Conservation (phyloP, 2,797 vertebrate species). For the Sebastes minor region DNA sequence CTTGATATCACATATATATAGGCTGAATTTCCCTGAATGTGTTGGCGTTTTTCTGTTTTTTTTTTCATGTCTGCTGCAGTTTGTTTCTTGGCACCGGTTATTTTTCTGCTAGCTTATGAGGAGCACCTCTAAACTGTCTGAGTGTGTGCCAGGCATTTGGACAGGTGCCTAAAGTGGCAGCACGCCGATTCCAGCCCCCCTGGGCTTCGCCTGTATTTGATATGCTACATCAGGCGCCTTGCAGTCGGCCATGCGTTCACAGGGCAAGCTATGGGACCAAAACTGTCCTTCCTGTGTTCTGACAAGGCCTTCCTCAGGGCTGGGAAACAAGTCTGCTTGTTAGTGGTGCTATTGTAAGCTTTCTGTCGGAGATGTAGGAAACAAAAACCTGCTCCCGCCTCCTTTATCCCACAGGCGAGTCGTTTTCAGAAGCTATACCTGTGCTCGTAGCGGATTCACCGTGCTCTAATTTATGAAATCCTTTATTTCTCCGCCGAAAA, state of each 20-base stretch:
- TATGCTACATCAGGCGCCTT: constrained; percentile 62
- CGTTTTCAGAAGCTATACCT: constrained; percentile 43
- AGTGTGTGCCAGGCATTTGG: constrained; percentile 64
- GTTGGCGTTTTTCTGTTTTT: neutral
- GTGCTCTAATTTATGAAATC: constrained; percentile 65
- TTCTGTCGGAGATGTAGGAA: constrained; percentile 50
- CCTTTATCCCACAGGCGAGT: constrained; percentile 50
- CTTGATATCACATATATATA: constrained; percentile 43
- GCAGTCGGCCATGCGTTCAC: constrained; percentile 47
- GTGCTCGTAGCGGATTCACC: constrained; percentile 31
- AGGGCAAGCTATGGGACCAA: constrained; percentile 55
- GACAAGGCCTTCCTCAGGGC: constrained; percentile 63
- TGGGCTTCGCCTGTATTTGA: constrained; percentile 61
- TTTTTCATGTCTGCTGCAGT: constrained; percentile 21
- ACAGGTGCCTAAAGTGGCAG: constrained; percentile 67
- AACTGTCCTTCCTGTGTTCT: constrained; percentile 57
- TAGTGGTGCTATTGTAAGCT: constrained; percentile 57
- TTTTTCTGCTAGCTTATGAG: constrained; percentile 42
- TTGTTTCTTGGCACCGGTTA: constrained; percentile 59
- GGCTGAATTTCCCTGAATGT: constrained; percentile 28
- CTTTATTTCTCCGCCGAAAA: constrained; percentile 50
- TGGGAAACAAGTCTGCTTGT: constrained; percentile 74
- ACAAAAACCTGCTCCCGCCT: constrained; percentile 36
- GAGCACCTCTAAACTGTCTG: constrained; percentile 66
- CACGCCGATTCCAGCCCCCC: constrained; percentile 42